Evolutionary conservation across 1,140 invertebrate species (phyloP).

Genomic region (Anthonomus grandis): DNA sequence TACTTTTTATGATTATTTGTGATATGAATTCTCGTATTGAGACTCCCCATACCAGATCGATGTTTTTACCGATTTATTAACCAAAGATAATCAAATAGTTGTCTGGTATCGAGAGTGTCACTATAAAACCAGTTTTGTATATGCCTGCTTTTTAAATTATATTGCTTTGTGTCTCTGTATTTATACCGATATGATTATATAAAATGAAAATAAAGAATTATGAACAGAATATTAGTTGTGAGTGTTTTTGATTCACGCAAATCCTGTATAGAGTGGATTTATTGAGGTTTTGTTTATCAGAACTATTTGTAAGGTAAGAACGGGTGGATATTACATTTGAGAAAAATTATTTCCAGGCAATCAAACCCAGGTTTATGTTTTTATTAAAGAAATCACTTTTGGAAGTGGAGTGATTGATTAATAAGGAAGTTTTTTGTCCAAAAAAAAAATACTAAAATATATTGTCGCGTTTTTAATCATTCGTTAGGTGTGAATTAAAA

Average conservation of each 20-base stretch:
- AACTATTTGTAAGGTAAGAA: too few relatives aligned
- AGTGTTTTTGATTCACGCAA: too few relatives aligned
- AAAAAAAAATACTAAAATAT: not conserved
- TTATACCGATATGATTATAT: conserved; percentile 14
- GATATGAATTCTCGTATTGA: conserved; percentile 2
- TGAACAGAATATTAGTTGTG: too few relatives aligned
- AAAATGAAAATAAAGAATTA: conserved; percentile 11
- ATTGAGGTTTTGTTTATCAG: too few relatives aligned
- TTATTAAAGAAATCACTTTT: too few relatives aligned
- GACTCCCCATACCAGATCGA: not conserved
- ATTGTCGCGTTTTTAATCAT: too few relatives aligned
- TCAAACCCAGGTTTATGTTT: too few relatives aligned
- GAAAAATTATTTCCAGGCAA: too few relatives aligned
- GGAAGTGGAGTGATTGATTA: not conserved
- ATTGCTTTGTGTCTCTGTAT: conserved; percentile 19
- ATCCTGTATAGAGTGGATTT: too few relatives aligned
- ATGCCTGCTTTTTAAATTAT: conserved; percentile 17
- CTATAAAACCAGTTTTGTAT: conserved; percentile 2
- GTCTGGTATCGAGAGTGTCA: not conserved
- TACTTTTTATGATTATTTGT: conserved; percentile 13
- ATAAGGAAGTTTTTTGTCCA: not conserved
- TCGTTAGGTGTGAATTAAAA: too few relatives aligned
- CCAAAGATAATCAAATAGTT: not conserved
- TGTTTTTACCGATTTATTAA: not conserved
- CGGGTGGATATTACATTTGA: too few relatives aligned